Evolutionary conservation across 2,888 invertebrate genomes (phyloP).

Genomic region (Drosophila prostipennis): DNA sequence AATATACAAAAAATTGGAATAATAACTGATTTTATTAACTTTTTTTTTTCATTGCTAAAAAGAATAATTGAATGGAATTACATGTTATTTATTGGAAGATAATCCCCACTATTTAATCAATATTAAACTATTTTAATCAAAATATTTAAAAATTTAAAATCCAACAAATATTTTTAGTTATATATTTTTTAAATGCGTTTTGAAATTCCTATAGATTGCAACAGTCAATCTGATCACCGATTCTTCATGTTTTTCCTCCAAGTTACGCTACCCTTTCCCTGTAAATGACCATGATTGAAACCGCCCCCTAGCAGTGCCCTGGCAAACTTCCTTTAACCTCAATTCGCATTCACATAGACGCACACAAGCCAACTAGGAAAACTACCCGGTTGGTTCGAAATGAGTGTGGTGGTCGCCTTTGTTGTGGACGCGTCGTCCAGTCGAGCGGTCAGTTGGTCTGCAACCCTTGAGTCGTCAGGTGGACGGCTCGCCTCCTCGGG

Average conservation of each 20-base stretch:
- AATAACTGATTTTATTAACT: too few species aligned
- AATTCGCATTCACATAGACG: conserved; percentile 68
- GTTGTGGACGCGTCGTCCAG: conserved; percentile 76
- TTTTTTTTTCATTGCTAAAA: too few species aligned
- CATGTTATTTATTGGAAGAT: too few species aligned
- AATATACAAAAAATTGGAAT: too few species aligned
- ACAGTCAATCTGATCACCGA: neutral
- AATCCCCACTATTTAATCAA: too few species aligned
- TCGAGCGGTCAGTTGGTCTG: conserved; percentile 81
- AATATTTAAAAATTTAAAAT: too few species aligned
- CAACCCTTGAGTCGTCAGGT: conserved; percentile 78
- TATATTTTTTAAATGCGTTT: neutral
- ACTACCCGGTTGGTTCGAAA: too few species aligned
- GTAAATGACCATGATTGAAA: conserved; percentile 44
- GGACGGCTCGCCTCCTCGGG: conserved; percentile 36
- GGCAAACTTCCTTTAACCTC: conserved; percentile 83
- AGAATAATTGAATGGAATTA: too few species aligned
- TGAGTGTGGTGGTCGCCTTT: too few species aligned
- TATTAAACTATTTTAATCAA: too few species aligned
- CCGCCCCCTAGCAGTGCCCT: conserved; percentile 52
- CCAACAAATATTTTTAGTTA: too few species aligned
- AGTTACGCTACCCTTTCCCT: conserved; percentile 15
- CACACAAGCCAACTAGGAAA: conserved; percentile 42
- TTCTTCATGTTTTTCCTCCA: neutral
- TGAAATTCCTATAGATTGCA: too few species aligned